These are phyloP conservation scores for Ennomos fuscantarius DNA, from an alignment of 2,888 invertebrate species.

Conservation along the genomic window DNA sequence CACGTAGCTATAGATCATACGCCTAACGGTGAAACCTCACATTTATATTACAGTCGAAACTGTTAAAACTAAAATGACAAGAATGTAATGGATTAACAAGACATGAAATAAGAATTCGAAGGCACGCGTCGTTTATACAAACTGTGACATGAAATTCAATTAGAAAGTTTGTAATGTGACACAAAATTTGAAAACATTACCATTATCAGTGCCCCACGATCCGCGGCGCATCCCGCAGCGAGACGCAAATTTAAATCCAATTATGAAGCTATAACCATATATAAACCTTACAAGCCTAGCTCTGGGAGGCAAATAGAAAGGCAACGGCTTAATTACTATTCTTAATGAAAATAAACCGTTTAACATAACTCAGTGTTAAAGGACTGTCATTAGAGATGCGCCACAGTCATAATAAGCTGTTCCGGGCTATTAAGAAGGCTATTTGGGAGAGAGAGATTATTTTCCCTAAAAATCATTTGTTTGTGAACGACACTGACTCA, in stretches of 20 bases:
- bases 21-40: no score
- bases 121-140: conserved; percentile 1
- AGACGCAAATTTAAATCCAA: conserved; percentile 71
- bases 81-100: no score
- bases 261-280: conserved; percentile 61
- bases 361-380: conserved; percentile 58
- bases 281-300: conserved; percentile 34
- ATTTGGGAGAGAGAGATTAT: conserved; percentile 50
- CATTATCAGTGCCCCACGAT: conserved; percentile 64
- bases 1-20: no score
- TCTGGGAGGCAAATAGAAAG: conserved; percentile 27
- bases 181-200: conserved; percentile 55
- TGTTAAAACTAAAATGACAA: no score
- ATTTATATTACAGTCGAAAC: no score
- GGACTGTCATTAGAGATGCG: conserved; percentile 51
- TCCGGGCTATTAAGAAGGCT: conserved; percentile 50
- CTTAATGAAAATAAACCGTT: conserved; percentile 55
- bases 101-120: neutral
- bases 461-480: conserved; percentile 42
- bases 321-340: conserved; percentile 61
- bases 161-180: conserved; percentile 59
- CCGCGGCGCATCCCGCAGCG: conserved; percentile 65
- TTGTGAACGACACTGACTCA: conserved; percentile 1
- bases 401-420: conserved; percentile 45
- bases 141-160: conserved; percentile 42